phyloP scores from a whole-genome alignment of 2,888 invertebrate genomes.

The Drosophila mayaguana region DNA sequence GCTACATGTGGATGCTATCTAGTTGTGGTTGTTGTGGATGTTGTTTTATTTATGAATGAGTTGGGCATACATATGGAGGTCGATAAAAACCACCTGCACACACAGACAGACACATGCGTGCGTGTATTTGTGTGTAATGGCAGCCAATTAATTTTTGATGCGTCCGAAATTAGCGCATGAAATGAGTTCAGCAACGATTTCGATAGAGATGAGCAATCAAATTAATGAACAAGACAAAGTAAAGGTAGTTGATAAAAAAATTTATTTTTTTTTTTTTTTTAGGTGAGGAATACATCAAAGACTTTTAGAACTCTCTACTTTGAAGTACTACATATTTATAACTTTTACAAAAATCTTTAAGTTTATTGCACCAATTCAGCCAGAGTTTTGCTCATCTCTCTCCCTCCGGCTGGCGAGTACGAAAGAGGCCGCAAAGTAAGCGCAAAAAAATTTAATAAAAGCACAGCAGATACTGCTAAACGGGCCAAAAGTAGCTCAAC shows the following conservation, averaged over 20 bases:
- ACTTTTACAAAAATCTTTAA: not conserved
- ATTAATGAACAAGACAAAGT: not conserved
- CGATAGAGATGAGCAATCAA: conserved; percentile 27
- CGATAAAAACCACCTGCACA: conserved; percentile 42
- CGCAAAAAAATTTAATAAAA: conserved; percentile 29
- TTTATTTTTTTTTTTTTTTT: not conserved
- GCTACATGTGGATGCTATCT: conserved; percentile 20
- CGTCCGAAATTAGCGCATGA: conserved; percentile 47
- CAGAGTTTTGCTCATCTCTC: conserved; percentile 43
- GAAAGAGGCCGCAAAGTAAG: conserved; percentile 61
- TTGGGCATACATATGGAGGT: conserved; percentile 46
- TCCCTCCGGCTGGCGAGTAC: conserved; percentile 23
- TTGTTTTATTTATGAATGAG: conserved; percentile 68
- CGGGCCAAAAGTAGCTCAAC: conserved; percentile 57
- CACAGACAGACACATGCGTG: not conserved
- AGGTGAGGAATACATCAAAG: not conserved
- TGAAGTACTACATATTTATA: not conserved
- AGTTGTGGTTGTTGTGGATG: conserved; percentile 18
- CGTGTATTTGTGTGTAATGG: conserved; percentile 4
- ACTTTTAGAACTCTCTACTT: not conserved
- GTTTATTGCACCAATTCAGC: conserved; percentile 12
- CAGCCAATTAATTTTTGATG: conserved; percentile 56
- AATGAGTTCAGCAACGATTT: conserved; percentile 39
- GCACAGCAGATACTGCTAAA: conserved; percentile 57
- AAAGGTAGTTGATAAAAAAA: not conserved